Evolutionary conservation across 2,888 invertebrate genomes (phyloP), one percentile per base, ranked within the genome.

Genomic region (Antheraea assamensis): DNA sequence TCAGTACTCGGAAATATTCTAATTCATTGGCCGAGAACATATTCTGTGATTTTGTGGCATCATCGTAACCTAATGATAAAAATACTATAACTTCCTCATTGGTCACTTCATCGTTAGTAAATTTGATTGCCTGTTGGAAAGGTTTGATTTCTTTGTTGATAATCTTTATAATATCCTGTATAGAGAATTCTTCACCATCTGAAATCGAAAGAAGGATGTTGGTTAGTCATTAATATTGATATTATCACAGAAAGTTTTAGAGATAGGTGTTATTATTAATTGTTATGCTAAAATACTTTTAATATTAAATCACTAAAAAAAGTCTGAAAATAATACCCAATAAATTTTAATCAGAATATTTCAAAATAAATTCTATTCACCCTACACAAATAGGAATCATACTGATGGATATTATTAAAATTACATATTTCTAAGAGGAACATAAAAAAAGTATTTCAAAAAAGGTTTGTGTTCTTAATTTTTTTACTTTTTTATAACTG

Each of bases 1-100:
- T 83, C 0, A 94, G 79, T 4, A 91, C 74, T 72, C 92, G 88
- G 74, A 92, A 94, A 76, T 88, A 93, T 74, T 93, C 92, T n/a
- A 94, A 76, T 75, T 93, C 92, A 3, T 82, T 86, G 0, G 87
- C 81, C 2, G 87, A 83, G 77, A 93, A 94, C 10, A 92, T 71
- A 76, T 89, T 91, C 75, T 94, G 94, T 0, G 92, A 82, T 79
- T 92, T 92, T 0, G 93, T 88, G 5, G 91, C 88, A 72, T 89
- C 90, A 80, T 94, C 93, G 80, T 85, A 86, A 1, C 89, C 91
- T 3, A 91, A 82, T 1, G 90, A 91, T 4, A 94, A 74, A 75
- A 93, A 94, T 30, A 94, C 82, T 3, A 93, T 74, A 0, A 91
- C 87, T 82, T 91, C 86, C 73, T 94, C 91, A 76, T 89, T 79